phyloP scores from a whole-genome alignment of 2,797 vertebrate genomes.

The Synanceia verrucosa region DNA sequence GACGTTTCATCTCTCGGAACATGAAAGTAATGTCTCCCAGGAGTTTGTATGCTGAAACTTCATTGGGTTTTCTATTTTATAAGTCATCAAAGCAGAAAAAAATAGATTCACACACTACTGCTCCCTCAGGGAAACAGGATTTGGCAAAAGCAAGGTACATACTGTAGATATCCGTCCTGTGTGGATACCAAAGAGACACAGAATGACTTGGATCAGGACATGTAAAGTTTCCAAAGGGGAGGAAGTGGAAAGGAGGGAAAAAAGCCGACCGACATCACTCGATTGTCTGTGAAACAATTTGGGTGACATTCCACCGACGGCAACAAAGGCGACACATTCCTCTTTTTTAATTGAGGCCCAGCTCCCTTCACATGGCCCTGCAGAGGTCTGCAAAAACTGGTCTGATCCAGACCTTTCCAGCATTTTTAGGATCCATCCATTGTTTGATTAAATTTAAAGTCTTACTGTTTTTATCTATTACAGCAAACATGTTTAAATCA shows the following conservation, averaged over 20 bases:
- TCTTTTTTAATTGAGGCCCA: constrained; percentile 56
- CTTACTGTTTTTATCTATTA: neutral
- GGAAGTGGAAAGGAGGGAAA: constrained; percentile 50
- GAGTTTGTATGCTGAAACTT: constrained; percentile 14
- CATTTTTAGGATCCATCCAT: constrained; percentile 13
- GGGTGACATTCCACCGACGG: constrained; percentile 69
- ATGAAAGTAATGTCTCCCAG: constrained; percentile 32
- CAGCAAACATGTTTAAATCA: neutral
- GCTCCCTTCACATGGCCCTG: constrained; percentile 42
- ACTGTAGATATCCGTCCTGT: constrained; percentile 21
- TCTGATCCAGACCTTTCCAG: constrained; percentile 63
- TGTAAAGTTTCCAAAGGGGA: constrained; percentile 54
- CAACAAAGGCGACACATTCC: constrained; percentile 79
- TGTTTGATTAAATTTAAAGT: neutral
- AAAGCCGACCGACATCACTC: constrained; percentile 58
- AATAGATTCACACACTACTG: constrained; percentile 20
- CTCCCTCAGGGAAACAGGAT: constrained; percentile 9
- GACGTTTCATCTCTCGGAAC: constrained; percentile 27
- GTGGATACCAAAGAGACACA: constrained; percentile 46
- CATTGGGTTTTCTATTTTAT: constrained; percentile 17
- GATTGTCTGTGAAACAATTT: constrained; percentile 75
- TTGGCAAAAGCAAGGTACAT: constrained; percentile 20
- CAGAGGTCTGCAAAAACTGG: constrained; percentile 37
- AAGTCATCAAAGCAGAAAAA: constrained; percentile 46
- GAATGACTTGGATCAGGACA: constrained; percentile 60